phyloP scores from a whole-genome alignment of 2,113 vertebrate species.

The Herpetotheres cachinnans region DNA sequence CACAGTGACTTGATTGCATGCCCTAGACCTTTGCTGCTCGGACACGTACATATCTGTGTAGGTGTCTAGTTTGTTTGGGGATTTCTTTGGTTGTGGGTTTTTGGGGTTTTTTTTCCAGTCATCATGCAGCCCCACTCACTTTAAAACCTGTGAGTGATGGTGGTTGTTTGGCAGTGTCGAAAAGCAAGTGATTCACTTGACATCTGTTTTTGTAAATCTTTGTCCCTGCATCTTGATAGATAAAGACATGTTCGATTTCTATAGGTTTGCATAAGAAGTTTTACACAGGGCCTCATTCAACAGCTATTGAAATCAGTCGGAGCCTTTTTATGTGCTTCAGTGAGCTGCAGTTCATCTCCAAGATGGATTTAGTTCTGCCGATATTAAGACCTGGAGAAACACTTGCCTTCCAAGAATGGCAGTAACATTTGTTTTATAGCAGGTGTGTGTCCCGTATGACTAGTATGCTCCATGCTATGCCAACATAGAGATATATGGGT shows the following conservation, averaged over 20 bases:
- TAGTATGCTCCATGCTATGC: not conserved
- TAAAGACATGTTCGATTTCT: not conserved
- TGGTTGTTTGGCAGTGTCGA: not conserved
- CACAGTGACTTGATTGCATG: not conserved
- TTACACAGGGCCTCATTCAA: not conserved
- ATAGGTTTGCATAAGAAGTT: not conserved
- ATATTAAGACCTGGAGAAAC: not conserved
- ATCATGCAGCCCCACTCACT: not conserved
- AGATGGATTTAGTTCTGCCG: not conserved
- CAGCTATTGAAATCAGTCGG: not conserved
- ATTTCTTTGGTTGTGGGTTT: not conserved
- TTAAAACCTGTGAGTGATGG: not conserved
- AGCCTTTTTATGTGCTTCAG: not conserved
- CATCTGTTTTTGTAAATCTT: not conserved
- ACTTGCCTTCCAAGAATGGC: not conserved
- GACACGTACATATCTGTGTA: not conserved
- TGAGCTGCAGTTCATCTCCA: not conserved
- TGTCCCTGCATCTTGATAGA: not conserved
- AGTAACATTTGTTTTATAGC: not conserved
- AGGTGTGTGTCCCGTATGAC: not conserved
- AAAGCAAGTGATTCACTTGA: not conserved
- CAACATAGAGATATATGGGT: not conserved
- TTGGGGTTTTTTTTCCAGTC: not conserved
- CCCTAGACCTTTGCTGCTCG: not conserved
- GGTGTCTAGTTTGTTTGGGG: not conserved